A percentile compares a stretch with the other conserved stretches of the same genome.
phyloP scores from a whole-genome alignment of 2,888 invertebrate species.

The Vannuccia rotundouncinata region DNA sequence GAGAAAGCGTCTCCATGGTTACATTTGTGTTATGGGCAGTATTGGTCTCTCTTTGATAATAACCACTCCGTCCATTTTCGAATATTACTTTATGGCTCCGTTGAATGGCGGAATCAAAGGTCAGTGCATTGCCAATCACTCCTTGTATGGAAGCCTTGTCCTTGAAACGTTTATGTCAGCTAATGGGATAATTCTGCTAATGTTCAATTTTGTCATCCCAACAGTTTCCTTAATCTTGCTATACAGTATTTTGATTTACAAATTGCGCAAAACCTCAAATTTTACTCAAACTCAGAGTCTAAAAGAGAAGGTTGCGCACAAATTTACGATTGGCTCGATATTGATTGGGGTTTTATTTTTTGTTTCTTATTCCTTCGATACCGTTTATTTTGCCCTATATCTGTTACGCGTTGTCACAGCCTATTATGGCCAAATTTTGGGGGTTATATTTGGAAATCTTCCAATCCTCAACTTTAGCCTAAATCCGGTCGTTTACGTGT shows the following conservation, averaged over 20 bases:
- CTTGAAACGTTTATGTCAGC: too few species aligned
- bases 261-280: too few species aligned
- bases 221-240: too few species aligned
- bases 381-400: neutral
- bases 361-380: neutral
- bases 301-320: neutral
- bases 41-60: too few species aligned
- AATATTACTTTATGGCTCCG: too few species aligned
- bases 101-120: too few species aligned
- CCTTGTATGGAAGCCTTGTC: too few species aligned
- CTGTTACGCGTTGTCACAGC: neutral
- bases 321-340: neutral
- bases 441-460: neutral
- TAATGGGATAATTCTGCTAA: too few species aligned
- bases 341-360: neutral
- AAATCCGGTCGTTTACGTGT: neutral
- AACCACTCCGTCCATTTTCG: too few species aligned
- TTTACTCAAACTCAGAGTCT: neutral
- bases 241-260: too few species aligned
- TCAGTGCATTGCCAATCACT: too few species aligned
- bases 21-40: neutral
- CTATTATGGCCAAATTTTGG: neutral
- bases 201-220: too few species aligned
- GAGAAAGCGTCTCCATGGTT: neutral
- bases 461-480: neutral